Percentiles rank a stretch among this genome's conserved stretches.
These are phyloP conservation scores for Oryzias curvinotus DNA, from an alignment of 2,113 vertebrate species.

Conservation along the genomic window DNA sequence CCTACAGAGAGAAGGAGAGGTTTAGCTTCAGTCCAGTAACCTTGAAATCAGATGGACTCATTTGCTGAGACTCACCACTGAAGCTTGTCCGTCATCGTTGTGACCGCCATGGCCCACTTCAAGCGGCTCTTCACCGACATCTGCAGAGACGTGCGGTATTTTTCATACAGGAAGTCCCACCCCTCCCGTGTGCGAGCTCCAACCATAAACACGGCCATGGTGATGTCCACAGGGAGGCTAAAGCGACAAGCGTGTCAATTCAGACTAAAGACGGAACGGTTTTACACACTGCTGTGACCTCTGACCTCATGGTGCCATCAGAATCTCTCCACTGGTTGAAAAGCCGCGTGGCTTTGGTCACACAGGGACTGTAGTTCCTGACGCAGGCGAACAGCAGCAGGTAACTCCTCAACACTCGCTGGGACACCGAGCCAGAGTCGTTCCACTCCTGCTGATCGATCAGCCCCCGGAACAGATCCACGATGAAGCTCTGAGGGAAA, in stretches of 20 bases:
- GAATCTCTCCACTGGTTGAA: constrained; percentile 85
- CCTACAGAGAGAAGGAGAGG: constrained; percentile 65
- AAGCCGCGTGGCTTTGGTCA: constrained; percentile 77
- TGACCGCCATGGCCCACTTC: constrained; percentile 78
- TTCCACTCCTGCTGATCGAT: constrained; percentile 86
- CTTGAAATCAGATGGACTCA: fast-evolving
- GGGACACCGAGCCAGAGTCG: constrained; percentile 81
- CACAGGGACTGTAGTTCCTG: constrained; percentile 79
- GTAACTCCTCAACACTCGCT: constrained; percentile 80
- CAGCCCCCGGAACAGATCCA: constrained; percentile 80
- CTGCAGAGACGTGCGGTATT: constrained; percentile 79
- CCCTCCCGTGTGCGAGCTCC: constrained; percentile 83
- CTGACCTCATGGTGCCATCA: constrained; percentile 82
- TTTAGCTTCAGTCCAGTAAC: fast-evolving
- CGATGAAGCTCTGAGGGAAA: constrained; percentile 79
- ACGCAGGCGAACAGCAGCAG: constrained; percentile 82
- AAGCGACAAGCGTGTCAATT: not conserved
- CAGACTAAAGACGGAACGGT: not conserved
- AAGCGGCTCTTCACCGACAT: constrained; percentile 77
- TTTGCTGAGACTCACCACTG: no score
- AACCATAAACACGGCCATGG: constrained; percentile 82
- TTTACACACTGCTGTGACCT: not conserved
- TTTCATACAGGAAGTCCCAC: constrained; percentile 88
- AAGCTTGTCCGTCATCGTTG: constrained; percentile 78
- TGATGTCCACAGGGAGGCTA: constrained; percentile 85